Base-by-base conservation (phyloP, 2,888 invertebrate species). In the Atethmia centrago region DNA sequence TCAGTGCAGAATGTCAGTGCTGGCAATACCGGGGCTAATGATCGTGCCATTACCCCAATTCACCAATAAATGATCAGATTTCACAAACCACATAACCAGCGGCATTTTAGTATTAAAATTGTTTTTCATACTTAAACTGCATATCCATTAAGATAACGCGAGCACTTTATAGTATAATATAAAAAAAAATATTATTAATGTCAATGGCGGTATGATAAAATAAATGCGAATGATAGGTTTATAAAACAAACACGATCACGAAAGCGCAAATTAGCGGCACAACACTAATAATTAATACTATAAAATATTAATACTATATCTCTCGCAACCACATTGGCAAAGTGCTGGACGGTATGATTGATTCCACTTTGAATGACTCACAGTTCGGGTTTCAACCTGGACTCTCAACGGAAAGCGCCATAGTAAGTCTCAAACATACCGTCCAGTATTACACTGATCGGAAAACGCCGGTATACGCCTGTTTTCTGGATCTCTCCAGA, bases 71-170 rank as follows among this genome's bases (percentile, higher is more conserved):
- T 56, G 31, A 47, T 59, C 68, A 55, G 73, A 79, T 67, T 75
- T 40, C 55, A 45, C 45, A 56, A n/a, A 42, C 28, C 71, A 73
- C 56, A 67, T 65, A 61, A 68, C 47, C 61, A 31, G 25, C n/a
- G 40, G 31, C 62, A 68, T 70, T 84, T 82, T 67, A 63, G 21
- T 36, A 77, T 67, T 68, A 61, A 71, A 64, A 53, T 66, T 58
- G 51, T 47, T 77, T 72, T 76, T 72, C 51, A 42, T 71, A 74
- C 75, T 70, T 68, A 71, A 64, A 74, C 53, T 74, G 74, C 73
- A 74, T 74, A 76, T 72, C 56, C 77, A 84, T 82, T 84, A 77
- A 84, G 84, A 82, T 84, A 76, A 25, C 55, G 55, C 28, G 14
- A 66, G 47, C 47, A 71, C 68, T 75, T 71, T 67, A 72, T 71